Evolutionary conservation across 2,888 invertebrate genomes (phyloP).

Genomic region (Acanthopleura granulata): DNA sequence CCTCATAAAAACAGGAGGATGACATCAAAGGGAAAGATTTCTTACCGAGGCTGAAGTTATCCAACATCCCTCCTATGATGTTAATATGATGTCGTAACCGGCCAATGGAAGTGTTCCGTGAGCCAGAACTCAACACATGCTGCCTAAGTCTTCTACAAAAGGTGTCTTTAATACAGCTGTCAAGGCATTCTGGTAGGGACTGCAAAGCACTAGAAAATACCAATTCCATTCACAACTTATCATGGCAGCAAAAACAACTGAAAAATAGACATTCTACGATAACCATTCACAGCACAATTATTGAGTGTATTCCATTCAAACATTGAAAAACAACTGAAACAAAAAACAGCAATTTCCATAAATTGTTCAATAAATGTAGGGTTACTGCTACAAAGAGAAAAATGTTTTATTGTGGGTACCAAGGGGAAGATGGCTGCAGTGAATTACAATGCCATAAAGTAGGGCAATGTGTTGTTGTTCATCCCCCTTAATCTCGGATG

Average conservation of each 20-base stretch:
- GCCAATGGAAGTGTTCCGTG: not conserved
- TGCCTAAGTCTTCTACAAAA: not conserved
- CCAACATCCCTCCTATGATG: not conserved
- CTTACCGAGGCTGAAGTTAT: conserved; percentile 4
- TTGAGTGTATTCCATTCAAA: not conserved
- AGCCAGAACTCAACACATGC: not conserved
- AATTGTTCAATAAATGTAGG: not conserved
- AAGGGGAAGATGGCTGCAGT: no score
- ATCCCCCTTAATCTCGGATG: not conserved
- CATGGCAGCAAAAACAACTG: no score
- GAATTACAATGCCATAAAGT: not conserved
- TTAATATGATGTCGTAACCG: not conserved
- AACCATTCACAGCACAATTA: not conserved
- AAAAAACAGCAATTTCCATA: not conserved
- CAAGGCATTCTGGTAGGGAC: not conserved
- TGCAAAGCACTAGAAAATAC: not conserved
- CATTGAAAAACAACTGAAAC: not conserved
- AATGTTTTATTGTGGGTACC: no score
- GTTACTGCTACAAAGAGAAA: no score
- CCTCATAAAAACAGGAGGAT: not conserved
- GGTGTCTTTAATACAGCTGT: not conserved
- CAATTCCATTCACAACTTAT: no score
- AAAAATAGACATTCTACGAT: not conserved
- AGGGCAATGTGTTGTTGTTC: not conserved
- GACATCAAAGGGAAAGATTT: not conserved